Evolutionary conservation across 2,888 invertebrate species (phyloP).

Genomic region (Agonopterix subpropinquella): DNA sequence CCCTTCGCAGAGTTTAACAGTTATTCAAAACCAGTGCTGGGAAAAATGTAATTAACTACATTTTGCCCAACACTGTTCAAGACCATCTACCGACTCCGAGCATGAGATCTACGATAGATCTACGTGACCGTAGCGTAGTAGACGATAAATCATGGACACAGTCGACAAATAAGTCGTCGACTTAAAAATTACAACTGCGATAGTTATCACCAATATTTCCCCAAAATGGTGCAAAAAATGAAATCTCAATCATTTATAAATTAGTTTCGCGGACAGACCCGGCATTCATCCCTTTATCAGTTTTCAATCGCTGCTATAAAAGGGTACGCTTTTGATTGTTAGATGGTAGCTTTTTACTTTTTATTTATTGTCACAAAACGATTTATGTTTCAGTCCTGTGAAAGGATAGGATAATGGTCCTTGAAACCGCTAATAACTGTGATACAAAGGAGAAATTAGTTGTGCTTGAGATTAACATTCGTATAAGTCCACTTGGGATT

Average conservation of each 20-base stretch:
- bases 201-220: slow-evolving; percentile 18
- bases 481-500: neutral
- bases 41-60: too few species aligned
- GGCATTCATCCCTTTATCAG: slow-evolving; percentile 70
- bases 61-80: too few species aligned
- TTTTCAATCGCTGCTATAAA: slow-evolving; percentile 67
- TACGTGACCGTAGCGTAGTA: too few species aligned
- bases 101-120: too few species aligned
- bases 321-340: slow-evolving; percentile 64
- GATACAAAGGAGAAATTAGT: slow-evolving; percentile 21
- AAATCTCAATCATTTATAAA: slow-evolving; percentile 75
- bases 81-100: too few species aligned
- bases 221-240: slow-evolving; percentile 43
- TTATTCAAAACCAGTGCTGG: too few species aligned
- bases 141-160: too few species aligned
- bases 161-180: neutral
- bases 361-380: slow-evolving; percentile 50
- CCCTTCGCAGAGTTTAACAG: too few species aligned
- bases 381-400: slow-evolving; percentile 40
- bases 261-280: slow-evolving; percentile 70
- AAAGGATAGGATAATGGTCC: slow-evolving; percentile 35
- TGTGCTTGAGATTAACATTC: slow-evolving; percentile 5
- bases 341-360: slow-evolving; percentile 33
- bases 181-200: neutral
- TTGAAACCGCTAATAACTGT: slow-evolving; percentile 35